These are phyloP conservation scores for Bos javanicus DNA, from an alignment of 2,113 vertebrate species.

Conservation along the genomic window DNA sequence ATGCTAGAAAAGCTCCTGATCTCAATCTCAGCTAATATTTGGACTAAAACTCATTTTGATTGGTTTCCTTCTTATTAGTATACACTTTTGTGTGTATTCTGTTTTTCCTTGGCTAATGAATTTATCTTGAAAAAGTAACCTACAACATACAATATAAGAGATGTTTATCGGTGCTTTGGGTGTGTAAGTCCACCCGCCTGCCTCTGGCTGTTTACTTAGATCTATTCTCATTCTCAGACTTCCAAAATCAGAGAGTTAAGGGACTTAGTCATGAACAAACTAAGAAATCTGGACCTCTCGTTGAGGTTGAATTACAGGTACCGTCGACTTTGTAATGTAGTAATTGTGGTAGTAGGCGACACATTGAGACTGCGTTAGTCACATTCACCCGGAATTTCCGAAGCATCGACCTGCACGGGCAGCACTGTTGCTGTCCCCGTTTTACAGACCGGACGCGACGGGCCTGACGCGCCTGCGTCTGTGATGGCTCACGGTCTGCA, in stretches of 20 bases:
- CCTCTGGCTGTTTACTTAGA: background rate
- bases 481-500: background rate
- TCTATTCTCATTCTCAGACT: background rate
- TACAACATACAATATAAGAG: background rate
- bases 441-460: background rate
- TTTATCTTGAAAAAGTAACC: background rate
- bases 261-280: background rate
- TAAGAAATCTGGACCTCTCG: constrained; percentile 1
- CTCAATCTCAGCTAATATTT: background rate
- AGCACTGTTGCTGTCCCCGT: background rate
- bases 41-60: background rate
- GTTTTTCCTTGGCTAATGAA: background rate
- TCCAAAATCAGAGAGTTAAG: background rate
- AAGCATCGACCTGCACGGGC: background rate
- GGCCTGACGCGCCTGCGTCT: background rate
- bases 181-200: background rate
- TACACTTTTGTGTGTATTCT: background rate
- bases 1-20: background rate
- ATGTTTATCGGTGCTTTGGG: background rate
- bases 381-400: background rate
- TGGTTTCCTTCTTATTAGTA: background rate
- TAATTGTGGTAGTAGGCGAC: background rate
- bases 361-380: background rate
- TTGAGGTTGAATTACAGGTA: background rate
- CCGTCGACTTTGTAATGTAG: background rate